These are phyloP conservation scores for Drosophila bocqueti DNA, from an alignment of 1,140 invertebrate genomes.

Conservation along the genomic window DNA sequence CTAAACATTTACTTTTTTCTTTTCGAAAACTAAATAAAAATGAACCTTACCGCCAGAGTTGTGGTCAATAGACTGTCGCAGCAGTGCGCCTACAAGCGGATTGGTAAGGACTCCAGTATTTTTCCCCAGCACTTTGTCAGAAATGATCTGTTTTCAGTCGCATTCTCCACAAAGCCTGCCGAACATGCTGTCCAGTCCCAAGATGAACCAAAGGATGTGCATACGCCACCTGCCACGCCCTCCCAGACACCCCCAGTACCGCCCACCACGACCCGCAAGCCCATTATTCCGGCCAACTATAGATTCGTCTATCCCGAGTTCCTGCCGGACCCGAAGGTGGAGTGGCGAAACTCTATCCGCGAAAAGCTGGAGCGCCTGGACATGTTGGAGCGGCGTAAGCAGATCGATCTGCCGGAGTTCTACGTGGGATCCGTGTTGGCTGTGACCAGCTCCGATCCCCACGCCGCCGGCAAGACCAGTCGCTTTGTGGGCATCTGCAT, in stretches of 20 bases:
- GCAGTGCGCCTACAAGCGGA: conserved; percentile 51
- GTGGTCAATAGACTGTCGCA: conserved; percentile 42
- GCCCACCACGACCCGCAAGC: conserved; percentile 41
- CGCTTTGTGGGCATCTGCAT: conserved; percentile 99
- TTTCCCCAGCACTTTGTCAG: background rate
- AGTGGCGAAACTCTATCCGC: conserved; percentile 91
- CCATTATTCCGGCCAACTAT: conserved; percentile 86
- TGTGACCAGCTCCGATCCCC: conserved; percentile 95
- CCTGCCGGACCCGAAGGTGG: conserved; percentile 93
- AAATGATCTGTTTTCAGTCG: conserved; percentile 55
- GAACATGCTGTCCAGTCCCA: conserved; percentile 50
- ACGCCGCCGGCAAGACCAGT: conserved; percentile 93
- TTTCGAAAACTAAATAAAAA: conserved; percentile 53
- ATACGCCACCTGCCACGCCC: background rate
- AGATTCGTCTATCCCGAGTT: conserved; percentile 97
- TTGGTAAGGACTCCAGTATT: conserved; percentile 47
- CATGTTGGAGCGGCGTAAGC: conserved; percentile 92
- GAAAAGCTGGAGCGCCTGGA: conserved; percentile 97
- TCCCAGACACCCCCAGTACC: background rate
- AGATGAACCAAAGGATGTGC: conserved; percentile 36
- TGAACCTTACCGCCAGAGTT: conserved; percentile 62
- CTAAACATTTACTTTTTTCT: conserved; percentile 57
- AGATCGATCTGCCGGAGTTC: conserved; percentile 97
- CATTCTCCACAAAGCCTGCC: conserved; percentile 76
- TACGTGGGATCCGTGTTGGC: conserved; percentile 98